Base-by-base conservation (phyloP, 2,888 invertebrate species). In the Lobophora halterata region DNA sequence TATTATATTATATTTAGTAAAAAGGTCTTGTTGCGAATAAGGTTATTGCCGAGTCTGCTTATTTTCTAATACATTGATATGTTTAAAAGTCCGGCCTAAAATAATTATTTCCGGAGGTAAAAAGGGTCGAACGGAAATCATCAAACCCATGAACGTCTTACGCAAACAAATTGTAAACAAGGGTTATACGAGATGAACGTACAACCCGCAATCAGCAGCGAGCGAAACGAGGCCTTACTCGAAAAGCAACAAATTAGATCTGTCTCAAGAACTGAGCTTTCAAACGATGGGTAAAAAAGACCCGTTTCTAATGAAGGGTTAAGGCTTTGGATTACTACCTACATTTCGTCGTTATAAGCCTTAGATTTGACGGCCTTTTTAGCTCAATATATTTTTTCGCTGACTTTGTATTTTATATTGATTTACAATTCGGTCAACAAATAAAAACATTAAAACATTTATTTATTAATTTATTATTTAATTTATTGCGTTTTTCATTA, bases 171-270 rank as follows among this genome's bases (percentile, higher is more conserved):
- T 73, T 69, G 65, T 58, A 65, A 61, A 70, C 65, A 59, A 65
- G 62, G 57, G 61, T 60, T 61, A 69, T 68, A 64, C 52, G 32
- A 57, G 71, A 73, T 74, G 73, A 75, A 67, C 65, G 71, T 66
- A 69, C 71, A 73, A 62, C 69, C 65, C 74, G 70, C 70, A 80
- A 81, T 79, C 79, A 79, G 66, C 65, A 47, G 45, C 57, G 58
- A 55, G 58, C 62, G 68, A 63, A 66, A 70, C 68, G 71, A 65
- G 68, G 65, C 62, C 63, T 67, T 66, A 72, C 72, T 76, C 79
- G 79, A 79, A 82, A 80, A 79, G 80, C 78, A 82, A 79, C 80
- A 80, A 83, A 83, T 83, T 82, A 80, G 81, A 81, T 77, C 69
- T 72, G 73, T 76, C 77, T 82, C 74, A 71, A 81, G 80, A 76